These are phyloP conservation scores for Eptatretus atami DNA, from an alignment of 2,797 vertebrate genomes.

Conservation along the genomic window DNA sequence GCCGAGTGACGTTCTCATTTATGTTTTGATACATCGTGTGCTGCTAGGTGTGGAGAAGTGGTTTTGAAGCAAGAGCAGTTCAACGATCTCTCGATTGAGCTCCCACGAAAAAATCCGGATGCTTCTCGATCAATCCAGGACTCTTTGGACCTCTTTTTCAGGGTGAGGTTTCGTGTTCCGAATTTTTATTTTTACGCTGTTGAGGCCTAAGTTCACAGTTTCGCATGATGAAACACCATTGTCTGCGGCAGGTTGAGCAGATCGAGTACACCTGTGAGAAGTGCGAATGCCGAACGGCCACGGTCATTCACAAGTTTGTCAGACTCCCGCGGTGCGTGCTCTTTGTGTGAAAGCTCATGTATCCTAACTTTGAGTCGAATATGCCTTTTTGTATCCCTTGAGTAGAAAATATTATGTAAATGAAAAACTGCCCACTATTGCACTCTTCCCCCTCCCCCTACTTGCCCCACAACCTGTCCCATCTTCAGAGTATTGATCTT, in stretches of 20 bases:
- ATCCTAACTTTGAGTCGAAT: neutral
- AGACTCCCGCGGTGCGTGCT: conserved; percentile 46
- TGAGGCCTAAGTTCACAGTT: conserved; percentile 8
- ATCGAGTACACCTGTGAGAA: conserved; percentile 96
- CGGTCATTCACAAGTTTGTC: conserved; percentile 81
- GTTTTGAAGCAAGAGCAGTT: conserved; percentile 79
- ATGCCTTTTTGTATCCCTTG: neutral
- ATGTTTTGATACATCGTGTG: neutral
- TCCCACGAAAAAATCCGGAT: conserved; percentile 54
- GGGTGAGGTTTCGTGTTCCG: conserved; percentile 18
- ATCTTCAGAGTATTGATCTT: conserved; percentile 57
- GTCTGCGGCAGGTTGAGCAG: conserved; percentile 34
- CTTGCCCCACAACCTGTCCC: no score
- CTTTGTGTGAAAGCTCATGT: conserved; percentile 1
- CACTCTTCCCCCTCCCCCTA: no score
- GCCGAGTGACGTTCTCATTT: neutral
- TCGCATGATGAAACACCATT: conserved; percentile 1
- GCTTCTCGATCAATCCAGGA: conserved; percentile 70
- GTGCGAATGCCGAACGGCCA: conserved; percentile 55
- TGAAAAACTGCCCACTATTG: neutral
- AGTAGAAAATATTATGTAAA: neutral
- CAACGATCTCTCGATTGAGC: conserved; percentile 84
- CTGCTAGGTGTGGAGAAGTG: conserved; percentile 48
- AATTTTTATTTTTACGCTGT: conserved; percentile 6
- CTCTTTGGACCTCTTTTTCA: conserved; percentile 85